phyloP scores from a whole-genome alignment of 2,888 invertebrate species.

The Strigamia maritima region DNA sequence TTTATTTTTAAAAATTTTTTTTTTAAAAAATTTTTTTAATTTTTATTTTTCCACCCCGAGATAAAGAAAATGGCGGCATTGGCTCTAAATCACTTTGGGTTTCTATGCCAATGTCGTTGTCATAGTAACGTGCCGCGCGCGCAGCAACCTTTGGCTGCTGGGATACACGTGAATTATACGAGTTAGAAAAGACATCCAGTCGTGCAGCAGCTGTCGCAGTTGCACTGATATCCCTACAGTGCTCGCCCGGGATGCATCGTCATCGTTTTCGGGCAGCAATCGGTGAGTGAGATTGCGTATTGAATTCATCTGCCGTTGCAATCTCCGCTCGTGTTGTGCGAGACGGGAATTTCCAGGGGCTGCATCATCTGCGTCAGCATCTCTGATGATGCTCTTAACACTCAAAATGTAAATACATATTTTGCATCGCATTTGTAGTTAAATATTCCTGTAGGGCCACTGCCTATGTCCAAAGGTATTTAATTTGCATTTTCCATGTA shows the following conservation, averaged over 20 bases:
- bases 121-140: not conserved
- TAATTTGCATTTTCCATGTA: too few relatives aligned
- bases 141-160: not conserved
- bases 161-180: not conserved
- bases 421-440: not conserved
- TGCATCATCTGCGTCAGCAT: not conserved
- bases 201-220: not conserved
- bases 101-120: not conserved
- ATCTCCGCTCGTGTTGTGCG: not conserved
- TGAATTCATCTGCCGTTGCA: not conserved
- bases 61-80: too few relatives aligned
- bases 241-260: not conserved
- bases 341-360: not conserved
- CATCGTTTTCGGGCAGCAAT: not conserved
- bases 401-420: not conserved
- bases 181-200: not conserved
- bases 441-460: too few relatives aligned
- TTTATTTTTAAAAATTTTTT: too few relatives aligned
- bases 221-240: not conserved
- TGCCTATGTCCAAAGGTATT: too few relatives aligned
- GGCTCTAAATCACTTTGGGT: too few relatives aligned
- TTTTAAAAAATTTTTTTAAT: too few relatives aligned
- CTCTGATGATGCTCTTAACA: not conserved
- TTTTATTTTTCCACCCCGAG: too few relatives aligned
- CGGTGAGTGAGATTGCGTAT: not conserved